Base-by-base conservation (phyloP, 2,797 vertebrate species). In the Brachyrhaphis roseni region DNA sequence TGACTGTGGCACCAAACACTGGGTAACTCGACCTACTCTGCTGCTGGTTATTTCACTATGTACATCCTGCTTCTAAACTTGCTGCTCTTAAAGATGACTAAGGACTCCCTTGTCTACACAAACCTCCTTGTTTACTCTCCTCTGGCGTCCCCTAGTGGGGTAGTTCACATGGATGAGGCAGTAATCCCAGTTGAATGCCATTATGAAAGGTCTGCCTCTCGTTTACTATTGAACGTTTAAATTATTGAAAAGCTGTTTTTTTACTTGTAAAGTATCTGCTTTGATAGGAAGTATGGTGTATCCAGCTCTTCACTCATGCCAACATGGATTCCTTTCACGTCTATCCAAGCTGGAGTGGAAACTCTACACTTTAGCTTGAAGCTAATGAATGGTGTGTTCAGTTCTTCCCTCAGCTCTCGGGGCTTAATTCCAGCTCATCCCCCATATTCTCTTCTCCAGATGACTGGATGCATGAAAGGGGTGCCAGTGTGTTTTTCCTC, bases 141-240 rank as follows among this genome's bases (percentile, higher is more conserved):
- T 1, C 23, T 11, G 26, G 13, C 75, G 8, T 89, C 92, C 68
- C 53, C 80, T 15, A 83, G 89, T 1, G 94, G 94, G 0, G n/a
- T 96, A n/a, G 84, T 95, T 45, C 84, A 94, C 13, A 94, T 93
- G 90, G 94, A 95, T 0, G 88, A 91, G 45, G 93, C 92, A 0
- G 91, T 94, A 1, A 81, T 96, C 83, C 94, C 94, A 7, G 80
- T 96, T 4, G 94, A 95, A 79, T 96, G 95, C 75, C 92, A 94
- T 5, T 96, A 95, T 26, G 55, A 82, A 47, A 95, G 95, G 95
- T 96, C 10, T 13, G 74, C 2, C 0, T 53, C 0, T 1, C 3
- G 3, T 70, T 47, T 71, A 1, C 41, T 45, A 8, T 8, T 8
- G 5, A 43, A 0, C 1, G 7, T 26, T 6, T 13, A n/a, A 41